Percentiles rank a stretch among this genome's conserved stretches.
Evolutionary conservation across 2,888 invertebrate genomes (phyloP).

Genomic region (Holacanthella duospinosa): DNA sequence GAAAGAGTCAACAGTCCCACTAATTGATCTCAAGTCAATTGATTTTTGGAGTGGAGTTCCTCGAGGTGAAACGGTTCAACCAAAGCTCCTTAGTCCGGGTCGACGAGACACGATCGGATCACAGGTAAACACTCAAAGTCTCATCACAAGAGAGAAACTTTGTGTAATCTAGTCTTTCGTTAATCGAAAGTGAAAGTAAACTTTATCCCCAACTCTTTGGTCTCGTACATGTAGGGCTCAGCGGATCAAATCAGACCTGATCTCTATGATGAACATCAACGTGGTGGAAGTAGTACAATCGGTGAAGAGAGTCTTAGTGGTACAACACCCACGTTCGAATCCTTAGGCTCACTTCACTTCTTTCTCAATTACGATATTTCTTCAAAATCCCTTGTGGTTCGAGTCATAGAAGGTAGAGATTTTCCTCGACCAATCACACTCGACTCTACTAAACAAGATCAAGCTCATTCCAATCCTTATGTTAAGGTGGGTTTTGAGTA

Average conservation of each 20-base stretch:
- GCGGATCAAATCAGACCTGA: constrained; percentile 34
- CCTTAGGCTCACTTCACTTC: constrained; percentile 28
- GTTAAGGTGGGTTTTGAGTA: constrained; percentile 38
- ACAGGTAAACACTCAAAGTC: constrained; percentile 18
- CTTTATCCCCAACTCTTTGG: background rate
- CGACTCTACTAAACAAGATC: constrained; percentile 41
- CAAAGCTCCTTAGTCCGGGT: constrained; percentile 25
- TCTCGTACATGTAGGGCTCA: constrained; percentile 20
- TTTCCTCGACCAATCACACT: constrained; percentile 41
- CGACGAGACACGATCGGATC: constrained; percentile 31
- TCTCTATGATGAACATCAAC: constrained; percentile 20
- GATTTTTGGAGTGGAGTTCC: constrained; percentile 28
- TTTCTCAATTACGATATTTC: constrained; percentile 28
- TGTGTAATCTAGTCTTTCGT: background rate
- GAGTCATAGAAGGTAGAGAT: constrained; percentile 43
- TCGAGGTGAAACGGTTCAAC: constrained; percentile 20
- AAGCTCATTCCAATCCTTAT: constrained; percentile 44
- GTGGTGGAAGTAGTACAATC: background rate
- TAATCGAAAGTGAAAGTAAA: background rate
- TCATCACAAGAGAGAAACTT: too few relatives aligned
- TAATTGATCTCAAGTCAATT: constrained; percentile 28
- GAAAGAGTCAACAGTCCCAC: constrained; percentile 27
- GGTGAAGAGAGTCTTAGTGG: constrained; percentile 8
- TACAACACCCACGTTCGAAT: constrained; percentile 18
- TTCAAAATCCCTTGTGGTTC: constrained; percentile 38